Base-by-base conservation (phyloP, 2,797 vertebrate genomes). In the Syngnathus rostellatus region DNA sequence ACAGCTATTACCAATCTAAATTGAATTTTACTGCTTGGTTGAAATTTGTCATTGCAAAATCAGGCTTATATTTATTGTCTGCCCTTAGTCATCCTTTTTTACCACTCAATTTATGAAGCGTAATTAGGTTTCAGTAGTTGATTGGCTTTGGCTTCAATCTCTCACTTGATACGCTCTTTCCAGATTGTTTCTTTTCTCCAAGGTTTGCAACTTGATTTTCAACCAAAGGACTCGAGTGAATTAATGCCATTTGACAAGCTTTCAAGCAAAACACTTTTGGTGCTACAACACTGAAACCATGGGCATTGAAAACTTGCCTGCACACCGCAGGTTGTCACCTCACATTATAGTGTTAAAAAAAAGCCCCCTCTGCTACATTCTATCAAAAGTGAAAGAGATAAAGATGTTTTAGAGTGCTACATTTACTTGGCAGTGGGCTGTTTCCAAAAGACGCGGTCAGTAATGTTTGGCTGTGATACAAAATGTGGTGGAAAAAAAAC, bases 161-260 rank as follows among this genome's bases (percentile, higher is more conserved):
- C n/a, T 21, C 54, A 57, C 37, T 57, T 16, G 21, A 9, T 39
- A 10, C 6, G 14, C 9, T 40, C 9, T 61, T 57, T 57, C 39
- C n/a, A 21, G 11, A 1, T 21, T 9, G 17, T 61, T 31, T 31
- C 3, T 31, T 31, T 31, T 31, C 23, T 40, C 11, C 8, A 41
- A 41, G n/a, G 59, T 41, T 41, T 41, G 59, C 39, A 6, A 61
- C 59, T 3, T 31, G 7, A 63, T 64, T 19, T 37, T 51, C 59
- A 19, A 67, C 77, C 76, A 79, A 85, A 73, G 58, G 74, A 71
- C 64, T 69, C 70, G 72, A 74, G 81, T 75, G 70, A 82, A 70
- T 21, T 61, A 61, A 61, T 61, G 14, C 38, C 51, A 74, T 76
- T 41, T 71, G 67, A 72, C 66, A 72, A 61, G 71, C 62, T 72